phyloP scores from a whole-genome alignment of 2,797 vertebrate genomes.

The Hyperoplus immaculatus region DNA sequence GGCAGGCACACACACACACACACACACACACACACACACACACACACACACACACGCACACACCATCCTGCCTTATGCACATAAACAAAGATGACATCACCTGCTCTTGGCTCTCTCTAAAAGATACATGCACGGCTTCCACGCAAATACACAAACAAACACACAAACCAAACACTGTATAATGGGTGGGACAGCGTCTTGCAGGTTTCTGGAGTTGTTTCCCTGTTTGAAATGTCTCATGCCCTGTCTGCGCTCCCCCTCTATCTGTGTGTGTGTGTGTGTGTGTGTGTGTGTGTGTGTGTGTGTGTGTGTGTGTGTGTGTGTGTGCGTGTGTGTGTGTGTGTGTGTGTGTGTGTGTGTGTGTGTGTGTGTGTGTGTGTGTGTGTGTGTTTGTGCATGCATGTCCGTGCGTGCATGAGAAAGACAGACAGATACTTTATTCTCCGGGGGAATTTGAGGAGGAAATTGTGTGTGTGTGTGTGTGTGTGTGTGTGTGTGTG shows the following conservation, averaged over 20 bases:
- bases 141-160: conserved; percentile 15
- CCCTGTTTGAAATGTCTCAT: conserved; percentile 25
- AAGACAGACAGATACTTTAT: too few relatives aligned
- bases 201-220: conserved; percentile 45
- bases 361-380: conserved; percentile 1
- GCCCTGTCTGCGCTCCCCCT: conserved; percentile 12
- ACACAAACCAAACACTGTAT: conserved; percentile 24
- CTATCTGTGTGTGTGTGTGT: background rate
- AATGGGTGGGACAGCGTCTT: conserved; percentile 35
- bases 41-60: conserved; percentile 21
- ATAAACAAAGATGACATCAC: conserved; percentile 79
- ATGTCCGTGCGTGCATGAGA: too few relatives aligned
- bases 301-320: conserved; percentile 1
- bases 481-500: background rate
- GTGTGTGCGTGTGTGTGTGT: background rate
- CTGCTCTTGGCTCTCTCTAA: conserved; percentile 48
- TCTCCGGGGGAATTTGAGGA: too few relatives aligned
- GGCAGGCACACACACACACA: conserved; percentile 6
- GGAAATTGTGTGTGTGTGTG: background rate
- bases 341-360: background rate
- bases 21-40: conserved; percentile 9
- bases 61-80: conserved; percentile 59
- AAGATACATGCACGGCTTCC: conserved; percentile 2
- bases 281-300: background rate
- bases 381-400: background rate